These are phyloP conservation scores for Holotrichia oblita DNA, from an alignment of 1,140 invertebrate genomes.

Conservation along the genomic window DNA sequence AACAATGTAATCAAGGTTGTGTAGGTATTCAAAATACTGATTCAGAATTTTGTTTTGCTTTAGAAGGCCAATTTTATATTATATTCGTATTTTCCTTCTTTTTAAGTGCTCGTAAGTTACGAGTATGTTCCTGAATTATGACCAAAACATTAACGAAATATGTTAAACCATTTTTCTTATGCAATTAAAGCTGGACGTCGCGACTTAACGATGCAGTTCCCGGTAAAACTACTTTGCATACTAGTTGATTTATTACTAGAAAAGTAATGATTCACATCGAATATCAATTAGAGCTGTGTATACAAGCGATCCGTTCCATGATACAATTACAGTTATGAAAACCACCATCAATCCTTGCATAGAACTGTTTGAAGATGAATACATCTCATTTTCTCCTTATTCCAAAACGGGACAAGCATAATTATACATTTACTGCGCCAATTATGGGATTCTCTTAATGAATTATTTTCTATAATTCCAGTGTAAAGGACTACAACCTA, in stretches of 20 bases:
- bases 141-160: background rate
- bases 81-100: background rate
- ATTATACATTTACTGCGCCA: constrained; percentile 18
- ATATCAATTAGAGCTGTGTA: background rate
- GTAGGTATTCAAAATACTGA: background rate
- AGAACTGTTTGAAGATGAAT: background rate
- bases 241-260: background rate
- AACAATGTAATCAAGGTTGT: background rate
- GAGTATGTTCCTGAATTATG: background rate
- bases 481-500: background rate
- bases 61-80: too few species aligned
- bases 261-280: background rate
- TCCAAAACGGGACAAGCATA: background rate
- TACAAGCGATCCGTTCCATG: background rate
- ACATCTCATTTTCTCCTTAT: background rate
- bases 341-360: background rate
- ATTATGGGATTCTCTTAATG: constrained; percentile 15
- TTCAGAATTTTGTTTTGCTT: background rate
- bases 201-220: background rate
- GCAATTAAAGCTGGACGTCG: background rate
- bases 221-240: background rate
- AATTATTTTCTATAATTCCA: constrained; percentile 31
- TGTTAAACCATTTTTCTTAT: background rate
- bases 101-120: too few species aligned
- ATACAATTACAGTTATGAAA: background rate